These are phyloP conservation scores for Sula dactylatra DNA, from an alignment of 2,113 vertebrate species.

Conservation along the genomic window DNA sequence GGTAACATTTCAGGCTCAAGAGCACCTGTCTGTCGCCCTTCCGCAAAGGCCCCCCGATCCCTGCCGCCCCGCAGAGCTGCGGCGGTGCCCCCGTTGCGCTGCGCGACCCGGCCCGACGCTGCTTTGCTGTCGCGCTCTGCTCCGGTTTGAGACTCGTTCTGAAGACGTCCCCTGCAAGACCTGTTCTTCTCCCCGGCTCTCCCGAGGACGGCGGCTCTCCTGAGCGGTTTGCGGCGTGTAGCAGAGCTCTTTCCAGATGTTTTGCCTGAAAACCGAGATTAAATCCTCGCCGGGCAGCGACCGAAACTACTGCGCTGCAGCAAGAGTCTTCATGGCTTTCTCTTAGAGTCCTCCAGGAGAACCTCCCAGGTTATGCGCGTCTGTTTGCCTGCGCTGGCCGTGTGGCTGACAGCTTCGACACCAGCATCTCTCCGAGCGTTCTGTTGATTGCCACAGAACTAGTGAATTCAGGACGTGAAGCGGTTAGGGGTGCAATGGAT, in stretches of 20 bases:
- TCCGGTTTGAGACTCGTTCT: accelerated
- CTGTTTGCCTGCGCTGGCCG: neutral
- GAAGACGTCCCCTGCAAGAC: neutral
- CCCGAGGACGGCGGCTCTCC: neutral
- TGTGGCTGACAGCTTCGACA: accelerated
- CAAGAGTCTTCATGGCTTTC: neutral
- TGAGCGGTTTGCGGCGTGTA: accelerated
- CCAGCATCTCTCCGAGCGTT: neutral
- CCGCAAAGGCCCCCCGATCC: neutral
- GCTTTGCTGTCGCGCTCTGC: neutral
- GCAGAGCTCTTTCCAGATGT: neutral
- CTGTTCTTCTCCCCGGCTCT: neutral
- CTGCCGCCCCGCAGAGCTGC: neutral
- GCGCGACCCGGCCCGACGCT: too few species aligned
- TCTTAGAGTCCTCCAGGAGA: neutral
- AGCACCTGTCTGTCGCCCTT: neutral
- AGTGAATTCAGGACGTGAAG: too few species aligned
- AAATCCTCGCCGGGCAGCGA: neutral
- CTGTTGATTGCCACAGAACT: neutral
- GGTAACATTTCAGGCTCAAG: too few species aligned
- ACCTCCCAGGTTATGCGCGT: accelerated
- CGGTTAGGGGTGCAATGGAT: accelerated
- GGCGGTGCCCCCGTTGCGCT: neutral
- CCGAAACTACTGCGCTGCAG: neutral
- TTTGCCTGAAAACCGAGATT: neutral